Base-by-base conservation (phyloP, 2,888 invertebrate species). In the Sicus ferrugineus region DNA sequence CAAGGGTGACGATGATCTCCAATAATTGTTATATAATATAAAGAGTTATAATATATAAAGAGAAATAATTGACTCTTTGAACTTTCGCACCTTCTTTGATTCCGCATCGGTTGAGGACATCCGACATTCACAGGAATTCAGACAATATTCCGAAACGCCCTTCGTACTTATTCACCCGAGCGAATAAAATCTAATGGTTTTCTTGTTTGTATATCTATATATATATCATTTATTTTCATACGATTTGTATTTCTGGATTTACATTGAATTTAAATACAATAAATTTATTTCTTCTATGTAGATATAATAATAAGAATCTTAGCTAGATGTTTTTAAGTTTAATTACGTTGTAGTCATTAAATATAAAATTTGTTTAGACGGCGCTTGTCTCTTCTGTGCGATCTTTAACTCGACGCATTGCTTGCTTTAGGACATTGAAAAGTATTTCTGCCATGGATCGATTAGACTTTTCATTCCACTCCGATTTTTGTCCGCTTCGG, bases 211-310 rank as follows among this genome's bases (percentile, higher is more conserved):
- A 69, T 70, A 72, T 71, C 72, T 68, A 72, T 48, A 62, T 69
- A 48, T 26, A 54, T 26, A 54, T 28, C 21, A 38, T 38, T 70
- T 69, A 69, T 69, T 63, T 67, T 70, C 69, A 59, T 58, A 71
- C 67, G 63, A 68, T 70, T 56, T 64, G 65, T 65, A 71, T 52
- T 48, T 72, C 64, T 52, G 69, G 46, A 70, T 72, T 73, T 73
- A 61, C 70, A 61, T 73, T 69, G 30, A 28, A 67, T 58, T 56
- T 58, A 68, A 70, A 71, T 71, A 66, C 72, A 73, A 72, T 72
- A 61, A 72, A 63, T 67, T 67, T 67, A 11, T 67, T 65, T 69
- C 67, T 52, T 72, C 66, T 63, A n/a, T n/a, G n/a, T n/a, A 69
- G 69, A 58, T 73, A 70, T 65, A 59, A 19, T 68, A 66, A 63